These are phyloP conservation scores for Synanthedon tipuliformis DNA, from an alignment of 2,888 invertebrate genomes.

Conservation along the genomic window DNA sequence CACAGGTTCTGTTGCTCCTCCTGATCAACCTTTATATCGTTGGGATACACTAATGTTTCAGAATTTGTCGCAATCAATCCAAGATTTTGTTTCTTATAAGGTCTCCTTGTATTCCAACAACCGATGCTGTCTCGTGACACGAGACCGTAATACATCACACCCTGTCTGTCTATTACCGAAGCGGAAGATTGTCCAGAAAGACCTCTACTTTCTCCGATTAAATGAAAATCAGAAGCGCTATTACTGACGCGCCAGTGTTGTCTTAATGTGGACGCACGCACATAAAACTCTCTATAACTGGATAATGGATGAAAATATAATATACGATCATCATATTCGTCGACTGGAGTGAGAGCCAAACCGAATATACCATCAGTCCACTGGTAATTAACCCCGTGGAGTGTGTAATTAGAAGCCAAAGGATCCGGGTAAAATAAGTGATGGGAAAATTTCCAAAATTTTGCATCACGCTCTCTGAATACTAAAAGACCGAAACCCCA, in stretches of 20 bases:
- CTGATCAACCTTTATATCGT: slow-evolving; percentile 82
- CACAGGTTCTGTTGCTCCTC: slow-evolving; percentile 77
- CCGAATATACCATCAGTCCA: slow-evolving; percentile 88
- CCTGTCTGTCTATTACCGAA: slow-evolving; percentile 76
- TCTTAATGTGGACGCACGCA: slow-evolving; percentile 74
- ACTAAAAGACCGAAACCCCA: slow-evolving; percentile 76
- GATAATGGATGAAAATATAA: slow-evolving; percentile 87
- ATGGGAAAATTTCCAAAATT: slow-evolving; percentile 76
- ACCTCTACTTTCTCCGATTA: slow-evolving; percentile 68
- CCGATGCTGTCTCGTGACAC: slow-evolving; percentile 81
- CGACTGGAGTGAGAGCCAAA: slow-evolving; percentile 73
- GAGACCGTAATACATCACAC: slow-evolving; percentile 83
- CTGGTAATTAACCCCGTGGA: slow-evolving; percentile 81
- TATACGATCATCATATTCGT: slow-evolving; percentile 66
- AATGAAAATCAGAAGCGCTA: slow-evolving; percentile 39
- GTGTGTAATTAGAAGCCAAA: slow-evolving; percentile 77
- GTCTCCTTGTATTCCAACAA: slow-evolving; percentile 83
- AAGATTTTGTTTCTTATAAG: slow-evolving; percentile 73
- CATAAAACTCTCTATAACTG: slow-evolving; percentile 82
- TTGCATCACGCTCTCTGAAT: slow-evolving; percentile 69
- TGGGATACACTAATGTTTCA: slow-evolving; percentile 80
- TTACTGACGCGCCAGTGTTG: slow-evolving; percentile 59
- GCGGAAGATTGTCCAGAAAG: slow-evolving; percentile 77
- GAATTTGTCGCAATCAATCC: slow-evolving; percentile 73
- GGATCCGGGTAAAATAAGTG: slow-evolving; percentile 80